Percentiles rank a stretch among this genome's conserved stretches.
Conservation (phyloP, 2,113 vertebrate species). For the Notechis scutatus region DNA sequence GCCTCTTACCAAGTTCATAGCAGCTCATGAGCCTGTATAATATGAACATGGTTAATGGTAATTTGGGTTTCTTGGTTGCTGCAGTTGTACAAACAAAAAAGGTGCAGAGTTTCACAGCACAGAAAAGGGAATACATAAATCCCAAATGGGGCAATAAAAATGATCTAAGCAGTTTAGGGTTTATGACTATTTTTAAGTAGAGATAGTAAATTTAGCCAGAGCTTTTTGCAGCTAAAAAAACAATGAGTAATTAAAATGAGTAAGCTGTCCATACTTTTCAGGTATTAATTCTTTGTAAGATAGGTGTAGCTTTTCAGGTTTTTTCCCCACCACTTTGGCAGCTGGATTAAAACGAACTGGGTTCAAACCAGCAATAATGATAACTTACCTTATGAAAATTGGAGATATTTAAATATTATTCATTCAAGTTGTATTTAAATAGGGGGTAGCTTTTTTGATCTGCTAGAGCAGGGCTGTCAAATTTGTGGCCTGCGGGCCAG, state of each 20-base stretch:
- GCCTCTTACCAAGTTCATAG: conserved; percentile 58
- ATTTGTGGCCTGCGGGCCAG: no score
- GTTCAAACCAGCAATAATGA: conserved; percentile 51
- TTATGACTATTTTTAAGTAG: conserved; percentile 51
- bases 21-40: conserved; percentile 58
- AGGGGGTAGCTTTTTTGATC: conserved; percentile 34
- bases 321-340: conserved; percentile 55
- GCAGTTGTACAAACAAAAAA: conserved; percentile 67
- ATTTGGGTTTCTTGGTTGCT: conserved; percentile 66
- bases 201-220: conserved; percentile 21
- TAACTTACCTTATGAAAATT: conserved; percentile 40
- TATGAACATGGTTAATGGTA: conserved; percentile 64
- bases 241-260: conserved; percentile 52
- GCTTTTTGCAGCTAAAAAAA: conserved; percentile 39
- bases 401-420: conserved; percentile 43
- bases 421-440: conserved; percentile 39
- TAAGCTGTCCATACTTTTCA: conserved; percentile 62
- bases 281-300: conserved; percentile 63
- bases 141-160: neutral
- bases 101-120: conserved; percentile 73
- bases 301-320: conserved; percentile 55
- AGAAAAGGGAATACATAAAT: conserved; percentile 16
- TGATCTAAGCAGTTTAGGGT: neutral
- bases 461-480: conserved; percentile 2
- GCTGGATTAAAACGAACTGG: conserved; percentile 59